Evolutionary conservation across 1,140 invertebrate genomes (phyloP), one percentile per base, ranked within the genome.

Genomic region (Drosophila santomea): DNA sequence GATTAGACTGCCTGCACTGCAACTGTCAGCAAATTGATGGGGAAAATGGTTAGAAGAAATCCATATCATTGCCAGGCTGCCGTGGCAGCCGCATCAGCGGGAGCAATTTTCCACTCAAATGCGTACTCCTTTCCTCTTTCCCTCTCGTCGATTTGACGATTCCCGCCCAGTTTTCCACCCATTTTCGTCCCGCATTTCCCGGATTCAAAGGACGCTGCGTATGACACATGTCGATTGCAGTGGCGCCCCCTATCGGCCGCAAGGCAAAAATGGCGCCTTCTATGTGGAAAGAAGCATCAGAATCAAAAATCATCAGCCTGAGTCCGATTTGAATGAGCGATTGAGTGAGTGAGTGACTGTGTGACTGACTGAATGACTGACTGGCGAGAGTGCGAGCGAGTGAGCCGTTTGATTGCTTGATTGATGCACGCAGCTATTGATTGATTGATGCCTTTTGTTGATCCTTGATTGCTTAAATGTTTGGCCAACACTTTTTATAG

Each of bases 91-190:
- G 75, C 74, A 72, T 64, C 68, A 73, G 77, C 78, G 45, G 48
- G 66, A 81, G 80, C 80, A 82, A 83, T 83, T 83, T 83, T 83
- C 80, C 80, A 82, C 80, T 83, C 45, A 83, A 83, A 75, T 83
- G 80, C 58, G 47, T 75, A 56, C 55, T 39, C 35, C 5, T n/a
- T 25, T 10, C 38, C 38, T 14, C 38, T 36, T 38, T 14, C 1
- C 11, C 14, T 3, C 36, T 38, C 17, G 17, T 17, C 17, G 17
- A 17, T 48, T 39, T 2, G 4, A 0, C 4, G 25, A 25, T 25
- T 25, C 59, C 54, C n/a, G 52, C 54, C n/a, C 25, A 38, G 12
- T 50, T 67, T 63, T 48, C 2, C 64, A 36, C 20, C n/a, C 45
- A 36, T 45, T 39, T 39, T 41, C 36, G 12, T n/a, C 38, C 55